phyloP scores from a whole-genome alignment of 2,888 invertebrate genomes.

The Coenonympha glycerion region DNA sequence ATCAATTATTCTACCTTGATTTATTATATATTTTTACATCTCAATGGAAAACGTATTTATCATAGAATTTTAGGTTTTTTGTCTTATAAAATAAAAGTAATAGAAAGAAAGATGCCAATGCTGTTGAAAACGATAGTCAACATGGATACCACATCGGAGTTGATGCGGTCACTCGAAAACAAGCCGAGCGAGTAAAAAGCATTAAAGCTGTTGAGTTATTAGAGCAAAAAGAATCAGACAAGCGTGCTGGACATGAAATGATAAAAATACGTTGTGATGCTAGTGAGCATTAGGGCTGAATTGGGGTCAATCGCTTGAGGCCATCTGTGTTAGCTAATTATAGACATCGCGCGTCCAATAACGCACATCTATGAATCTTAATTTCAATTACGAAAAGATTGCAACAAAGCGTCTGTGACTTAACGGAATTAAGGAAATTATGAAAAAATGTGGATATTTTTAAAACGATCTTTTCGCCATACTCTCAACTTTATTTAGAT shows the following conservation, averaged over 20 bases:
- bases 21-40: not conserved
- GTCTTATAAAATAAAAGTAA: not conserved
- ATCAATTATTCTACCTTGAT: not conserved
- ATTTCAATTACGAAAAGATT: slow-evolving; percentile 43
- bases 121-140: not conserved
- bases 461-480: no score
- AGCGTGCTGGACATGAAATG: slow-evolving; percentile 47
- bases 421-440: not conserved
- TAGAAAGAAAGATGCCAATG: not conserved
- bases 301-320: slow-evolving; percentile 73
- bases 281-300: slow-evolving; percentile 64
- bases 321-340: slow-evolving; percentile 72
- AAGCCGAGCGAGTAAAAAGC: slow-evolving; percentile 23
- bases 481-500: no score
- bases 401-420: not conserved
- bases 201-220: slow-evolving; percentile 22
- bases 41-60: not conserved
- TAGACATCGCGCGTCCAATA: slow-evolving; percentile 60
- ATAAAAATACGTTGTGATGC: slow-evolving; percentile 64
- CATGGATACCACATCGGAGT: not conserved
- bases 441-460: no score
- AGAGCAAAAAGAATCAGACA: slow-evolving; percentile 31
- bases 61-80: not conserved
- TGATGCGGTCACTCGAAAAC: slow-evolving; percentile 24
- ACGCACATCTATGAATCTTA: slow-evolving; percentile 54